Conservation (phyloP, 2,113 vertebrate genomes). For the Cyanistes caeruleus region DNA sequence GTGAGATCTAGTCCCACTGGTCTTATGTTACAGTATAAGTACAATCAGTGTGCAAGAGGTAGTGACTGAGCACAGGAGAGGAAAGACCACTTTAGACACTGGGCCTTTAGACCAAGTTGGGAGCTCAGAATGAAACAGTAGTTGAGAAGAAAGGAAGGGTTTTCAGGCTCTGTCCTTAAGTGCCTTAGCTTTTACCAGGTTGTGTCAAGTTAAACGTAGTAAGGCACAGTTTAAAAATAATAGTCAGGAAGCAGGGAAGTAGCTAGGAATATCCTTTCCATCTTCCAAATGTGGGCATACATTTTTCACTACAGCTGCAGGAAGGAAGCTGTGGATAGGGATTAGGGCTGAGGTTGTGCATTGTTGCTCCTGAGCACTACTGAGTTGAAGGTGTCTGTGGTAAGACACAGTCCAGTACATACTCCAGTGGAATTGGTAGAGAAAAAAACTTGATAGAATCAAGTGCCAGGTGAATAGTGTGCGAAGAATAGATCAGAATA, state of each 20-base stretch:
- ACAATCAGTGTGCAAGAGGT: neutral
- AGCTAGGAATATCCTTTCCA: neutral
- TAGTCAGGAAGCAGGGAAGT: neutral
- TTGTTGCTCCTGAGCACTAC: neutral
- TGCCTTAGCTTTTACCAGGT: neutral
- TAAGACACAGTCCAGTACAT: neutral
- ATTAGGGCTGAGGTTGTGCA: neutral
- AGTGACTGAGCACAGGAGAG: neutral
- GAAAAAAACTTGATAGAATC: neutral
- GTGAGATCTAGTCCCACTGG: neutral
- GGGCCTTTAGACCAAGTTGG: neutral
- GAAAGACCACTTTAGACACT: neutral
- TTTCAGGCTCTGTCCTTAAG: neutral
- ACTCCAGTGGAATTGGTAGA: neutral
- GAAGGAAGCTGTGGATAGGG: slow-evolving; percentile 5
- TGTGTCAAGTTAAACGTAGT: neutral
- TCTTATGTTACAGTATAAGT: neutral
- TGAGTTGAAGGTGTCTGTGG: neutral
- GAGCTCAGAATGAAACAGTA: neutral
- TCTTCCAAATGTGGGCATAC: neutral
- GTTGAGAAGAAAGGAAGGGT: neutral
- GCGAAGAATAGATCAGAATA: neutral
- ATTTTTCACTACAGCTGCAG: neutral
- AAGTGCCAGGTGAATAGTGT: neutral
- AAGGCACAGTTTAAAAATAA: neutral